phyloP scores from a whole-genome alignment of 2,888 invertebrate species.

The Helleia helle region DNA sequence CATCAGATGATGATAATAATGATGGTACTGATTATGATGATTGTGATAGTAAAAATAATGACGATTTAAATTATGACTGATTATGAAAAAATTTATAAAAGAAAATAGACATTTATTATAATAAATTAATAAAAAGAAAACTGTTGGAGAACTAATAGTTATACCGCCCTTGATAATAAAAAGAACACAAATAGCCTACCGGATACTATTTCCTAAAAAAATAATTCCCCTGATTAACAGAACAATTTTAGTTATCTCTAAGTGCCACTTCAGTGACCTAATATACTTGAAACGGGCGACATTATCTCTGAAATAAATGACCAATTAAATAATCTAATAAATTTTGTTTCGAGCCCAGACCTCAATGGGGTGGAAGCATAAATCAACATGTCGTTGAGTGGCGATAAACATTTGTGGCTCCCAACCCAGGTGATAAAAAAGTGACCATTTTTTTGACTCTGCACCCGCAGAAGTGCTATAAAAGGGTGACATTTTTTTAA shows the following conservation, averaged over 20 bases:
- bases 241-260: constrained; percentile 34
- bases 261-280: constrained; percentile 47
- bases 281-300: constrained; percentile 40
- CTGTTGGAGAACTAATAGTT: too few species aligned
- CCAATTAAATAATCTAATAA: constrained; percentile 72
- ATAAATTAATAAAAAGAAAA: too few species aligned
- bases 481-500: constrained; percentile 70
- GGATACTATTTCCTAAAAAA: constrained; percentile 17
- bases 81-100: too few species aligned
- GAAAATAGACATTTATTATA: too few species aligned
- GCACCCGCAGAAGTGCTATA: constrained; percentile 42
- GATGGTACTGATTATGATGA: too few species aligned
- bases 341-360: constrained; percentile 44
- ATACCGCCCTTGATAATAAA: background rate
- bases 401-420: constrained; percentile 73
- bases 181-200: constrained; percentile 12
- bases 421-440: constrained; percentile 70
- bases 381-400: constrained; percentile 68
- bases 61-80: too few species aligned
- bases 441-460: constrained; percentile 54
- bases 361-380: constrained; percentile 62
- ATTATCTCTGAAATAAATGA: constrained; percentile 69
- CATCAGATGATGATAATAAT: too few species aligned
- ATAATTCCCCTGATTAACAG: constrained; percentile 25
- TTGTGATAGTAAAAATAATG: too few species aligned